A percentile compares a stretch with the other conserved stretches of the same genome.
Conservation (phyloP, 30 jellyfish, hydroid and myxozoan genomes). For the Rhopilema esculentum region DNA sequence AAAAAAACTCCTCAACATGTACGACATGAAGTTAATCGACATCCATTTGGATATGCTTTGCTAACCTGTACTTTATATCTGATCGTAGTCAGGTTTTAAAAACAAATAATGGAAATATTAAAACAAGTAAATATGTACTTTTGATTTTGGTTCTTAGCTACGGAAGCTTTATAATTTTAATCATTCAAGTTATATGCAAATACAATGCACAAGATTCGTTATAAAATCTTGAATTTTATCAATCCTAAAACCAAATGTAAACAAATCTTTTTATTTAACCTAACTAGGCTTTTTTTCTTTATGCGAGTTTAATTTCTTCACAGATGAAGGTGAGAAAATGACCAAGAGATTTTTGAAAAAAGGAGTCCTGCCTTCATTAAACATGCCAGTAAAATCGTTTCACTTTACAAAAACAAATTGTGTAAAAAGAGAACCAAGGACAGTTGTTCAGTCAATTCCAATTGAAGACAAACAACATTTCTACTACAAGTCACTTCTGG, state of each 20-base stretch:
- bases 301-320: neutral
- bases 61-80: neutral
- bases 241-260: neutral
- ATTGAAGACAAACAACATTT: neutral
- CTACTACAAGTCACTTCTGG: neutral
- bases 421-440: slow-evolving; percentile 3
- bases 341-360: neutral
- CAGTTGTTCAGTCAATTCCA: neutral
- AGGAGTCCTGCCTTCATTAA: slow-evolving; percentile 16
- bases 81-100: neutral
- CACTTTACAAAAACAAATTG: neutral
- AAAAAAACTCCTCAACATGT: neutral
- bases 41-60: neutral
- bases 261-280: neutral
- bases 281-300: neutral
- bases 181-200: neutral
- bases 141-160: neutral
- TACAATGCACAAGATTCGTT: neutral
- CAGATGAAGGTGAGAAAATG: neutral
- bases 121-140: neutral
- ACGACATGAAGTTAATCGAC: neutral
- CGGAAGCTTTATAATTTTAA: neutral
- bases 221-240: neutral
- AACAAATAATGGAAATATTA: neutral
- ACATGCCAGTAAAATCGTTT: neutral